Base-by-base conservation (phyloP, 2,113 vertebrate species). In the Trichechus manatus region DNA sequence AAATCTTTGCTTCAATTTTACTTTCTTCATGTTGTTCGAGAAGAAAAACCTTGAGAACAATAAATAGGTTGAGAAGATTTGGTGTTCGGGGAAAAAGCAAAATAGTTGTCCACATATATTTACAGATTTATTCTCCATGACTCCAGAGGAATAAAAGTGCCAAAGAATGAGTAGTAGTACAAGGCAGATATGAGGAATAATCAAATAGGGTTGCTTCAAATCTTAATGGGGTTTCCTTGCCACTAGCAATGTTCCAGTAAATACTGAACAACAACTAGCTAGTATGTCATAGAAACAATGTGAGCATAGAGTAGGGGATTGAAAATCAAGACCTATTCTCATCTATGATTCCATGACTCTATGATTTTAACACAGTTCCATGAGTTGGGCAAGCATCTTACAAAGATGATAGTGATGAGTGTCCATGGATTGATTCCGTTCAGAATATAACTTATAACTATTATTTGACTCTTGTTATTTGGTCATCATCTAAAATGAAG, bases 11-110 rank as follows among this genome's bases (percentile, higher is more conserved):
- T 75, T 44, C 11, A 39, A 1, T 87, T 91, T 90, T 92, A 82
- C 22, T 33, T 72, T 79, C 23, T 72, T 64, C 33, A 14, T 70
- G 23, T 79, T 78, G 14, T n/a, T 94, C 33, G 87, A 80, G 25
- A 93, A 96, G 83, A 82, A 93, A 95, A 33, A 79, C 5, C 4
- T 86, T 66, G 93, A 68, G 22, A 91, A 50, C 6, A 82, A 39
- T 44, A 87, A 23, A 50, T 92, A 95, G 1, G 11, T 7, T 91
- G 29, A 87, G 44, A 88, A 83, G 42, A 97, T 53, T 2, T 56
- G 9, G 33, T 82, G 50, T 89, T 42, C 79, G 9, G 61, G 61
- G 59, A 20, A 92, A 93, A 87, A 53, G 23, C 3, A 64, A 44
- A 89, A 19, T 72, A 81, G 22, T 36, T 93, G 66, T 83, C 25